phyloP scores from a whole-genome alignment of 2,797 vertebrate species.

The Poeciliopsis gracilis region DNA sequence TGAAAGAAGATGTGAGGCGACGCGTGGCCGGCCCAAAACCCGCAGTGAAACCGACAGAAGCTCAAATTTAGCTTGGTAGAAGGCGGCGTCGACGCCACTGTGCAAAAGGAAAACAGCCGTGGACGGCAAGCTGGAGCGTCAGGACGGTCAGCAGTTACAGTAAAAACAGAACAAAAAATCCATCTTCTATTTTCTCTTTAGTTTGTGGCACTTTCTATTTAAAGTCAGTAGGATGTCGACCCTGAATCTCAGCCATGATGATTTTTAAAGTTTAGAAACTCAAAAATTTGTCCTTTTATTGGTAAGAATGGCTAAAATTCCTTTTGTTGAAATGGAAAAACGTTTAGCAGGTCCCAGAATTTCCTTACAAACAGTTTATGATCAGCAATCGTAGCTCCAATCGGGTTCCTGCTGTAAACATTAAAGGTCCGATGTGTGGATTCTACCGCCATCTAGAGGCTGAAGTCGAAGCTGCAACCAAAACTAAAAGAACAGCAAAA shows the following conservation, averaged over 20 bases:
- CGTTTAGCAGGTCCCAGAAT: slow-evolving; percentile 20
- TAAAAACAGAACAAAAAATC: not conserved
- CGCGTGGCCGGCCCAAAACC: not conserved
- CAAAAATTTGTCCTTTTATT: not conserved
- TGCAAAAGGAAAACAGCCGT: slow-evolving; percentile 15
- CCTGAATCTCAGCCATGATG: slow-evolving; percentile 3
- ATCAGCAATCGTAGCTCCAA: not conserved
- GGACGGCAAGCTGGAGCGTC: slow-evolving; percentile 4
- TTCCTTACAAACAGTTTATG: not conserved
- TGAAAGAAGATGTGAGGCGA: slow-evolving; percentile 56
- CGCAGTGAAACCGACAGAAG: slow-evolving; percentile 23
- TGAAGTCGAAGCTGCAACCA: not conserved
- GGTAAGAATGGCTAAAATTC: not conserved
- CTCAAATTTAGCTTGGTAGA: slow-evolving; percentile 33
- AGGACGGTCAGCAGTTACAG: not conserved
- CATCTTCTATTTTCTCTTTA: not conserved
- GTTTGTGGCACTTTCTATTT: slow-evolving; percentile 2
- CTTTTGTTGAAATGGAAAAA: not conserved
- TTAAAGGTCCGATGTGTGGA: not conserved
- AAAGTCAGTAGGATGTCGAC: not conserved
- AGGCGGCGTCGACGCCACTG: slow-evolving; percentile 23
- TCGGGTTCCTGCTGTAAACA: not conserved
- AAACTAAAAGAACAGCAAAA: not conserved
- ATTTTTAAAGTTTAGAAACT: not conserved
- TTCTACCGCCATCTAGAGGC: slow-evolving; percentile 13